Conservation (phyloP, 2,113 vertebrate genomes). For the Onychorhynchus coronatus region DNA sequence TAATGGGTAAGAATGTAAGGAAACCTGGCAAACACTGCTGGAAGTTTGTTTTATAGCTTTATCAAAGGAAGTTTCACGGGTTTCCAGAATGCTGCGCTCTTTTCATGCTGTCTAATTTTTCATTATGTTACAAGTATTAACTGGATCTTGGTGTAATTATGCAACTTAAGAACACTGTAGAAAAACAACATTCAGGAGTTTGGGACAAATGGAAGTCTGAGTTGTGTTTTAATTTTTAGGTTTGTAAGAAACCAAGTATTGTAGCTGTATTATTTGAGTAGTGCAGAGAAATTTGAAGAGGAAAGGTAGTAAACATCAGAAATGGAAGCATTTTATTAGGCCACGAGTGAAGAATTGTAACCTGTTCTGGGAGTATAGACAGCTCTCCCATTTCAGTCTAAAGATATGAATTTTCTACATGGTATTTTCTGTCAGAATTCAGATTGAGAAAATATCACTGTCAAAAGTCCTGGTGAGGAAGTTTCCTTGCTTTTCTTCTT, state of each 20-base stretch:
- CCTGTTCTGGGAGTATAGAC: background rate
- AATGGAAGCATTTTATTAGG: background rate
- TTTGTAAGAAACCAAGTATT: background rate
- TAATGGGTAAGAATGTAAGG: constrained; percentile 1
- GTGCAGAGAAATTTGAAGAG: background rate
- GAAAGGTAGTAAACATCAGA: background rate
- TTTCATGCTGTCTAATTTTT: background rate
- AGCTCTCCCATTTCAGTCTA: background rate
- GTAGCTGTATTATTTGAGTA: background rate
- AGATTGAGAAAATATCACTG: background rate
- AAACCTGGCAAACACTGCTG: background rate
- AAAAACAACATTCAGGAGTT: background rate
- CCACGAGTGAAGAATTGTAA: background rate
- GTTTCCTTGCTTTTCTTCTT: background rate
- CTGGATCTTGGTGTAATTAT: background rate
- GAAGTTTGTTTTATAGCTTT: background rate
- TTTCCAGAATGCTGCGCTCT: background rate
- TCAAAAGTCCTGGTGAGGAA: background rate
- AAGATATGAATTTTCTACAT: background rate
- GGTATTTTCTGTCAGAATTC: background rate
- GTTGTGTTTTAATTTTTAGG: background rate
- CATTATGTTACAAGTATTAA: background rate
- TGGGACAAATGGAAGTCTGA: background rate
- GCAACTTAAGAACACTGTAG: background rate
- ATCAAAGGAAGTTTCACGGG: background rate